Base-by-base conservation (phyloP, 2,113 vertebrate species). In the Lepus europaeus region DNA sequence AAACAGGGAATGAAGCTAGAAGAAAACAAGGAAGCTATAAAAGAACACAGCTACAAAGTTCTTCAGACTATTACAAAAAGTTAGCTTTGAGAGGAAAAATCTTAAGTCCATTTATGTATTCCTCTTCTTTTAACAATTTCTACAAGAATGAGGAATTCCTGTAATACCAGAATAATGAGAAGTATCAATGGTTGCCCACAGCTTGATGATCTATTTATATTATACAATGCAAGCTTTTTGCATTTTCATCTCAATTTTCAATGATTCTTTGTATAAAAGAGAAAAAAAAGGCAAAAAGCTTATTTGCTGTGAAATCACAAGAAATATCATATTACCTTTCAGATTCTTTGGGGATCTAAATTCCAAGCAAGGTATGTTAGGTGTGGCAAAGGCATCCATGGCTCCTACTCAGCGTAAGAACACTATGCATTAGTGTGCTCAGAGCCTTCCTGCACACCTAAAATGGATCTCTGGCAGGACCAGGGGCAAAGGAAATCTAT, bases 401-500 rank as follows among this genome's bases (percentile, higher is more conserved):
- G 74, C 36, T 90, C 68, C 78, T 87, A 82, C 87, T 95, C 87
- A 93, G 79, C 89, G 89, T 76, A 89, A 97, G 88, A 88, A 59
- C 94, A 95, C 79, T 86, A 13, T 78, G 89, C 63, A 91, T 96
- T 95, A 92, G 69, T 82, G 80, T 83, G 36, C 78, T 95, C 90
- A 91, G 91, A 1, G 2, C 95, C 95, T 94, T 93, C 88, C 93
- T 82, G 68, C 82, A 92, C 95, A 97, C 85, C 87, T 93, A 94
- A 97, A 97, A 96, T 95, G 96, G 81, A 69, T 97, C 93, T 95
- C 95, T 95, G 96, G 95, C 95, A 97, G 87, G 59, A 92, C 78
- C 70, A 94, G 90, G 90, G 88, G 69, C 92, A 97, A 97, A 97
- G 66, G 61, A 97, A 97, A 97, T 96, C 95, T 97, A 97, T 96